Evolutionary conservation across 1,140 invertebrate species (phyloP), one percentile per base, ranked within the genome.

Genomic region (Maniola jurtina): DNA sequence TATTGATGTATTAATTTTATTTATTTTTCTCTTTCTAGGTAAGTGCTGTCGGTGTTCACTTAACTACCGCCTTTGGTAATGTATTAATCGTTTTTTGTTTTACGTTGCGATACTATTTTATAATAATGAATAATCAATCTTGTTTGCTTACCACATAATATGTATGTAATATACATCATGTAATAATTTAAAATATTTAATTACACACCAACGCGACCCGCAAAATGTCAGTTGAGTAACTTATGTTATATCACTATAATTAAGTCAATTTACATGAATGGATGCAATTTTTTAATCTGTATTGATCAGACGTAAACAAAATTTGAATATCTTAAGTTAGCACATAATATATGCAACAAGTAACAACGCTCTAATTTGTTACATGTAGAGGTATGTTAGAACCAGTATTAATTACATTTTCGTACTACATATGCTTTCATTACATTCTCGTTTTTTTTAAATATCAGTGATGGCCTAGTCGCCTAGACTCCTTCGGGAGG

Each of bases 1-100:
- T 7, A 11, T 2, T 48, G 6, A n/a, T 48, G 14, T 58, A 13
- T 34, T 52, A 55, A 55, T 34, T 34, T 52, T 35, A 55, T 34
- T 38, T 38, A 42, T 66, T 64, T 68, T 65, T 65, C 55, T 80
- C 47, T 58, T 73, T 82, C 58, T 76, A 82, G 80, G 80, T 82
- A 82, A 82, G 80, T 50, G 14, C 42, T 6, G 25, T 54, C 48
- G 35, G 3, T 13, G 3, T 25, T n/a, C 10, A 34, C 11, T 33
- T 55, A 6, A 34, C 8, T 9, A 34, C 6, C 8, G 47, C 2
- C 11, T 55, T 9, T 55, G 48, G 60, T 62, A 62, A 62, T 33
- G 60, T 62, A 38, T 40, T 35, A 50, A 14, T 50, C n/a, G 7
- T 61, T 42, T 16, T 8, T 11, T 25, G 34, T 61, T 50, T n/a